phyloP scores from a whole-genome alignment of 1,140 invertebrate species.

The Cepaea nemoralis region DNA sequence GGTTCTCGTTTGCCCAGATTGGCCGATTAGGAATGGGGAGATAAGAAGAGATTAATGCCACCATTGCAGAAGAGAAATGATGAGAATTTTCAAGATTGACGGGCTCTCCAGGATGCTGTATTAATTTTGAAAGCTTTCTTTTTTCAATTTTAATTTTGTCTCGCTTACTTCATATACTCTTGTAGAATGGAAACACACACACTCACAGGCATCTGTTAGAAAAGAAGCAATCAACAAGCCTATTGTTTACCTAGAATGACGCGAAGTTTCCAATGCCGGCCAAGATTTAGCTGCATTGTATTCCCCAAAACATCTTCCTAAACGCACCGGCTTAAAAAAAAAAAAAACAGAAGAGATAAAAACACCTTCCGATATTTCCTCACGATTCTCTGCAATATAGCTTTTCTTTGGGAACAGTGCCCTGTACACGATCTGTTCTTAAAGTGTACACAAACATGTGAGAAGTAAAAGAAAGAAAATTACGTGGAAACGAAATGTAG shows the following conservation, averaged over 20 bases:
- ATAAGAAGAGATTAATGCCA: slow-evolving; percentile 15
- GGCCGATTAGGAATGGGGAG: slow-evolving; percentile 1
- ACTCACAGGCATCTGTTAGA: background rate
- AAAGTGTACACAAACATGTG: background rate
- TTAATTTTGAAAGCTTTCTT: background rate
- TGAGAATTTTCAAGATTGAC: background rate
- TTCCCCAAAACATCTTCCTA: too few species aligned
- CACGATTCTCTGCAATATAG: too few species aligned
- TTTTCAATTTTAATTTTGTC: background rate
- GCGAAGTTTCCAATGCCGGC: too few species aligned
- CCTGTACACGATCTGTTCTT: background rate
- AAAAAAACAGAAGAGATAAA: too few species aligned
- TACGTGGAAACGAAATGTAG: background rate
- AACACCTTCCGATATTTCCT: too few species aligned
- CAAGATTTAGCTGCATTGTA: too few species aligned
- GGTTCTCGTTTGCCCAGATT: background rate
- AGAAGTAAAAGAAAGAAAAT: background rate
- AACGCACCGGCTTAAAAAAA: too few species aligned
- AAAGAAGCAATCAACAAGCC: too few species aligned
- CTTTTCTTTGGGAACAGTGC: too few species aligned
- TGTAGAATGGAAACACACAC: background rate
- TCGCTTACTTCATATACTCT: background rate
- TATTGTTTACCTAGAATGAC: too few species aligned
- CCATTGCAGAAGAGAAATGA: background rate
- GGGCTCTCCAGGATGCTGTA: background rate